A percentile compares a stretch with the other conserved stretches of the same genome.
Conservation (phyloP, 2,888 invertebrate species). For the Scotopteryx bipunctaria region DNA sequence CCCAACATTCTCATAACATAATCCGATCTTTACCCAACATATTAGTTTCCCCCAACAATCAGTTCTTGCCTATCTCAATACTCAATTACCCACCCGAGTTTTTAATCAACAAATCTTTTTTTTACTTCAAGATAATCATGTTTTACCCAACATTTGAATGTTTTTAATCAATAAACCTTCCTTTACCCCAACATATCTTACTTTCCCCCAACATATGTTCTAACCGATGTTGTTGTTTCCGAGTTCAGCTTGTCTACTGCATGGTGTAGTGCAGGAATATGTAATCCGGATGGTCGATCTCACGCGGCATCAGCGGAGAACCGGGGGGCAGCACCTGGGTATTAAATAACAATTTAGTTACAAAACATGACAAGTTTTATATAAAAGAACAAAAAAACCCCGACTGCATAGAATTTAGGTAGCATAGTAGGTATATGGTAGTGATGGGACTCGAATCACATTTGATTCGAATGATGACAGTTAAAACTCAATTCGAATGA, state of each 20-base stretch:
- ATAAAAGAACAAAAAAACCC: no score
- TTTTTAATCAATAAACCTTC: background rate
- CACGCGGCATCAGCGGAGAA: conserved; percentile 78
- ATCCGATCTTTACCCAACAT: background rate
- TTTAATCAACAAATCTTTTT: background rate
- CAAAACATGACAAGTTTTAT: background rate
- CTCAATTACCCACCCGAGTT: background rate
- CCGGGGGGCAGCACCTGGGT: conserved; percentile 88
- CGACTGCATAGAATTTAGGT: no score
- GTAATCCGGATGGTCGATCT: conserved; percentile 84
- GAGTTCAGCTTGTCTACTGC: conserved; percentile 55
- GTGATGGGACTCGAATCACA: no score
- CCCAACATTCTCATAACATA: no score
- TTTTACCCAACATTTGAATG: background rate
- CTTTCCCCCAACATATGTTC: background rate
- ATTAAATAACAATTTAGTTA: no score
- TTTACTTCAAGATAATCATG: background rate
- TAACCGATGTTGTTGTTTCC: conserved; percentile 8
- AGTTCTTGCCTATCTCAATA: no score
- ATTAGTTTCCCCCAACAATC: background rate
- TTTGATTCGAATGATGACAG: no score
- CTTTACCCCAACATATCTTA: conserved; percentile 3
- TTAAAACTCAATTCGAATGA: no score
- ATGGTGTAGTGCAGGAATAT: conserved; percentile 80
- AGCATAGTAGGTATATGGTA: no score